Percentiles rank a stretch among this genome's conserved stretches.
Conservation (phyloP, 2,797 vertebrate species). For the Gobionotothen gibberifrons region DNA sequence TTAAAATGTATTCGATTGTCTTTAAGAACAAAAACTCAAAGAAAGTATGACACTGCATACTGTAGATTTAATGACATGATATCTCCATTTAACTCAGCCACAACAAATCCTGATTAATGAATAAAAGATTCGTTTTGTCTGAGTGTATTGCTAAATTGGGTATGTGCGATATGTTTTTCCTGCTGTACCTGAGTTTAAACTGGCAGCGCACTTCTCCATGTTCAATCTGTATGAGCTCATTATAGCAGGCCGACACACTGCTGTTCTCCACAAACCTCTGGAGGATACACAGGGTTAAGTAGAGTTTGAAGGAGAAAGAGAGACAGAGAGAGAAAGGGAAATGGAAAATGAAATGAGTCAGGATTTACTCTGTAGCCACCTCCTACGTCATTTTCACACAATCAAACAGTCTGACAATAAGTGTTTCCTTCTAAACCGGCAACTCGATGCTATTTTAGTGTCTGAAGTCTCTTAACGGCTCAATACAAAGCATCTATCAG, state of each 20-base stretch:
- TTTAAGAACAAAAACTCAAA: too few species aligned
- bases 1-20: too few species aligned
- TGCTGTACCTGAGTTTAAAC: conserved; percentile 93
- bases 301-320: conserved; percentile 34
- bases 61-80: too few species aligned
- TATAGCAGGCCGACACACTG: conserved; percentile 92
- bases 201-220: conserved; percentile 93
- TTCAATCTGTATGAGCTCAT: conserved; percentile 94
- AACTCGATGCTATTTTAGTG: conserved; percentile 20
- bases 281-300: conserved; percentile 48
- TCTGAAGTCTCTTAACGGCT: not conserved
- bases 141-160: not conserved
- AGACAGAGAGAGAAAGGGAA: not conserved
- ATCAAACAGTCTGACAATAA: conserved; percentile 28
- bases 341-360: conserved; percentile 50
- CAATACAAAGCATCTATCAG: conserved; percentile 21
- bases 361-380: conserved; percentile 34
- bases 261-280: conserved; percentile 94
- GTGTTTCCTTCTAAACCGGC: conserved; percentile 26
- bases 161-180: not conserved
- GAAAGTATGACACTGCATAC: too few species aligned
- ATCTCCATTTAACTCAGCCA: not conserved
- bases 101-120: not conserved
- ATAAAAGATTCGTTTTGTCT: not conserved
- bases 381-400: conserved; percentile 42